phyloP scores from a whole-genome alignment of 2,888 invertebrate species.

The Pristionchus arcanus region DNA sequence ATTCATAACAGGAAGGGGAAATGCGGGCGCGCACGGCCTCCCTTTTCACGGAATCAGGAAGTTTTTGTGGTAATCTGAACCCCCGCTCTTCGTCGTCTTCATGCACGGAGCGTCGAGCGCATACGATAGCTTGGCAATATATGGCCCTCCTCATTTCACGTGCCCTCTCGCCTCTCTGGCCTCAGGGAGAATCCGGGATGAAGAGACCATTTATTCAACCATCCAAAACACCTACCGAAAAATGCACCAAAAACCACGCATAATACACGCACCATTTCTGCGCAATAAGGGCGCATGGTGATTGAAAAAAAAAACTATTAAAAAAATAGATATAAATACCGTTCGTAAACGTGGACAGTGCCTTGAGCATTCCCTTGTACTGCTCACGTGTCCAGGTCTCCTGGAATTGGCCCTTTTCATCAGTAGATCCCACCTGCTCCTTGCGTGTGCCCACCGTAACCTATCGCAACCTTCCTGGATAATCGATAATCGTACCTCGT shows the following conservation, averaged over 20 bases:
- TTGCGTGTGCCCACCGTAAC: too few relatives aligned
- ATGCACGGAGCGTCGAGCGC: background rate
- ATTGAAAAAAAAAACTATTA: background rate
- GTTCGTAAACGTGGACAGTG: background rate
- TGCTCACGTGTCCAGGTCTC: background rate
- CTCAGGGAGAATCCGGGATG: background rate
- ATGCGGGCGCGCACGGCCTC: background rate
- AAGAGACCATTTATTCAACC: too few relatives aligned
- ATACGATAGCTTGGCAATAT: background rate
- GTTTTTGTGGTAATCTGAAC: constrained; percentile 2
- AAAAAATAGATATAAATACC: background rate
- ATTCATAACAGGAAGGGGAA: background rate
- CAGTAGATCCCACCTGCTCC: too few relatives aligned
- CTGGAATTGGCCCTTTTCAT: background rate
- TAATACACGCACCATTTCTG: background rate
- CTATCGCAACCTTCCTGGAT: background rate
- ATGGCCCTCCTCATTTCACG: background rate
- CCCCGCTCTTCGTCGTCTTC: background rate
- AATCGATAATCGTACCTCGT: background rate
- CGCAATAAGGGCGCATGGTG: background rate
- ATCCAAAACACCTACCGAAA: background rate
- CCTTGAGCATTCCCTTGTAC: background rate
- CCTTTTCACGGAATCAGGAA: background rate
- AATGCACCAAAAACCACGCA: background rate
- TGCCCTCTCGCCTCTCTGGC: background rate